A percentile compares a stretch with the other conserved stretches of the same genome.
phyloP scores from a whole-genome alignment of 1,140 invertebrate species.

The Agraylea sexmaculata region DNA sequence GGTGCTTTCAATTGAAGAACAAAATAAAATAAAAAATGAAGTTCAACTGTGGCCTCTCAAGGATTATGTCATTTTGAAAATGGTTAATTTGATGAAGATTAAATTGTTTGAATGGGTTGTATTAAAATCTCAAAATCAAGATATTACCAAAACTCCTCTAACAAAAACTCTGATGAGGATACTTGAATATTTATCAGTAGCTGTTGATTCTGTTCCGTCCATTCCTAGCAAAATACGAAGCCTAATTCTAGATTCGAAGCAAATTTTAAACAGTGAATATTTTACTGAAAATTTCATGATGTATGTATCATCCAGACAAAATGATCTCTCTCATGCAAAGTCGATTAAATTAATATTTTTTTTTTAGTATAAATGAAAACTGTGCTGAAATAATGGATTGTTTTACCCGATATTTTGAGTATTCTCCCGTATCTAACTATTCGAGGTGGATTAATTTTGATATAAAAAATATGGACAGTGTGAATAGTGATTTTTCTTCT shows the following conservation, averaged over 20 bases:
- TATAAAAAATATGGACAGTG: slow-evolving; percentile 4
- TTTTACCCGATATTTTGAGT: slow-evolving; percentile 9
- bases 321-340: too few relatives aligned
- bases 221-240: too few relatives aligned
- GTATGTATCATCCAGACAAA: too few relatives aligned
- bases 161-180: too few relatives aligned
- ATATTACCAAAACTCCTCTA: too few relatives aligned
- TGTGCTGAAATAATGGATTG: slow-evolving; percentile 15
- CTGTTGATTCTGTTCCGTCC: too few relatives aligned
- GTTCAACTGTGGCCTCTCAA: slow-evolving; percentile 29
- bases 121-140: too few relatives aligned
- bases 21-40: slow-evolving; percentile 21
- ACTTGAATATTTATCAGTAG: too few relatives aligned
- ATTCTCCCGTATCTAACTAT: slow-evolving; percentile 10
- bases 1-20: background rate
- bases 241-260: too few relatives aligned
- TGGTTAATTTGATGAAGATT: slow-evolving; percentile 25
- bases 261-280: too few relatives aligned
- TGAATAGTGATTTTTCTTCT: slow-evolving; percentile 6
- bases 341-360: too few relatives aligned
- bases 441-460: slow-evolving; percentile 12
- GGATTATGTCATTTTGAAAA: slow-evolving; percentile 30
- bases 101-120: slow-evolving; percentile 22
- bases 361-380: slow-evolving; percentile 14
- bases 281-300: too few relatives aligned